Percentiles rank a stretch among this genome's conserved stretches.
These are phyloP conservation scores for Cancer borealis DNA, from an alignment of 2,888 invertebrate species.

Conservation along the genomic window DNA sequence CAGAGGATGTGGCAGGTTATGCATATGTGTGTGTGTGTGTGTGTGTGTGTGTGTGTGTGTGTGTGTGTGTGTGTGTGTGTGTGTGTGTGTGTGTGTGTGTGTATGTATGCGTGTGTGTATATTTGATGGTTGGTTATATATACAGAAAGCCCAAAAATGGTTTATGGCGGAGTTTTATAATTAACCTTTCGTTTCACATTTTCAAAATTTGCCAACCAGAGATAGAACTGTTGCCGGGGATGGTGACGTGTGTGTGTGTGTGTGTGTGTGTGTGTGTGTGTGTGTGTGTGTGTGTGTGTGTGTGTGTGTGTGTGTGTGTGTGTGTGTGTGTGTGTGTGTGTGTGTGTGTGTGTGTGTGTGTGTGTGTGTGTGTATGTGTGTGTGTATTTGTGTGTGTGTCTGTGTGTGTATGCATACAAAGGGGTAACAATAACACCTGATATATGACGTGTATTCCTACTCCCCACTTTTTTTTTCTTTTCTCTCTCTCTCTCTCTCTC, in stretches of 20 bases:
- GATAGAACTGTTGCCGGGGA: background rate
- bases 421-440: background rate
- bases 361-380: background rate
- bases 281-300: background rate
- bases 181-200: slow-evolving; percentile 15
- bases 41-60: slow-evolving; percentile 54
- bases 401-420: background rate
- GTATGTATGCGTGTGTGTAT: background rate
- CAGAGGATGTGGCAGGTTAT: background rate
- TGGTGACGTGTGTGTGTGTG: background rate
- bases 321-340: background rate
- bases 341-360: background rate
- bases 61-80: slow-evolving; percentile 43
- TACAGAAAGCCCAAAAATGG: background rate
- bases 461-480: background rate
- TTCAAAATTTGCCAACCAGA: background rate
- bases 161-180: slow-evolving; percentile 12
- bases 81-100: background rate
- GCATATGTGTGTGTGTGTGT: slow-evolving; percentile 38
- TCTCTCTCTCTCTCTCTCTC: slow-evolving; percentile 3
- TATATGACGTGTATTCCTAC: background rate
- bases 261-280: background rate
- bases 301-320: background rate
- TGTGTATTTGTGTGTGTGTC: too few relatives aligned
- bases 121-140: background rate